These are phyloP conservation scores for Leptodactylus fuscus DNA, from an alignment of 2,113 vertebrate species.

Conservation along the genomic window DNA sequence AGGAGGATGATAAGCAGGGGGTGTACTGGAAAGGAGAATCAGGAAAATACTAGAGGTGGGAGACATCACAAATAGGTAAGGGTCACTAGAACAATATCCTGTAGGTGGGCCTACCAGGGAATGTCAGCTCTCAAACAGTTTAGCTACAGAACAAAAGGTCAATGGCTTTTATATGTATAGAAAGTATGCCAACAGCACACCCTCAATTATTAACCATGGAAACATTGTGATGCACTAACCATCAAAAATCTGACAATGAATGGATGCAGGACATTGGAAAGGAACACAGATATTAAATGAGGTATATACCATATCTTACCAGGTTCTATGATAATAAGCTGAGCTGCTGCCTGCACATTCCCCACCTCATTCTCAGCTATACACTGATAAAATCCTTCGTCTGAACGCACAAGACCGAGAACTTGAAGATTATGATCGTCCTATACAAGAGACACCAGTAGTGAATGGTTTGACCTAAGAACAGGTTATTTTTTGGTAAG, in stretches of 20 bases:
- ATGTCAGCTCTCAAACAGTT: background rate
- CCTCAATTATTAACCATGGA: conserved; percentile 17
- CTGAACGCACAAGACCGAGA: conserved; percentile 93
- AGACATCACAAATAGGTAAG: background rate
- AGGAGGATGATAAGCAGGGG: conserved; percentile 7
- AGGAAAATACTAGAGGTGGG: conserved; percentile 1
- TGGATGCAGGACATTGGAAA: conserved; percentile 4
- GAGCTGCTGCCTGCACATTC: conserved; percentile 91
- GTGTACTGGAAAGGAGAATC: background rate
- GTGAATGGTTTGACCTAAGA: background rate
- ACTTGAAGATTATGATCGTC: conserved; percentile 98
- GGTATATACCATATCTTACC: conserved; percentile 77
- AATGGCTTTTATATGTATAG: background rate
- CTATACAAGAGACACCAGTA: conserved; percentile 72
- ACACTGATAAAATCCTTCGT: conserved; percentile 98
- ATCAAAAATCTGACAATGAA: background rate
- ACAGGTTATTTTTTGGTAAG: background rate
- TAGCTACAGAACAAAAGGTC: conserved; percentile 1
- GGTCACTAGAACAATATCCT: conserved; percentile 11
- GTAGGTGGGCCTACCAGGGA: conserved; percentile 11
- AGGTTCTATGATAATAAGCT: conserved; percentile 94
- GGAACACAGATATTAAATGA: background rate
- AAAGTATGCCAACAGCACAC: conserved; percentile 19
- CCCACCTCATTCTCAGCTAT: conserved; percentile 95
- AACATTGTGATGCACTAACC: background rate